Percentiles rank a stretch among this genome's conserved stretches.
phyloP scores from a whole-genome alignment of 2,888 invertebrate genomes.

The Brachynemurus nebulosus region DNA sequence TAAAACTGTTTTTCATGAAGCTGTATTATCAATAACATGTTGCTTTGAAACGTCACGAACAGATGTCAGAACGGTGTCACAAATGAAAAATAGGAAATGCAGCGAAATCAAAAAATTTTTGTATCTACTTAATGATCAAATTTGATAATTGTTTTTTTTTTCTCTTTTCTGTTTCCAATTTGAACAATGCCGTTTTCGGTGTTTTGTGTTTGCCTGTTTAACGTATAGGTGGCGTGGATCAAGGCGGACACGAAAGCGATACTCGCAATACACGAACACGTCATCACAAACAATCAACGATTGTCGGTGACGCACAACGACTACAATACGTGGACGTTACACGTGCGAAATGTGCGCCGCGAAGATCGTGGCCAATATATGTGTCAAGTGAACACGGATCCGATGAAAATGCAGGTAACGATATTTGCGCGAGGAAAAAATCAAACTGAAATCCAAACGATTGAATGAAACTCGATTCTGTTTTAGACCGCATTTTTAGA shows the following conservation, averaged over 20 bases:
- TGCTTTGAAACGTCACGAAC: no score
- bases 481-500: slow-evolving; percentile 69
- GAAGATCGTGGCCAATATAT: slow-evolving; percentile 84
- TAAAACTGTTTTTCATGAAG: no score
- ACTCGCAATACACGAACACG: slow-evolving; percentile 84
- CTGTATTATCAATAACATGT: no score
- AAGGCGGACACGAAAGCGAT: slow-evolving; percentile 89
- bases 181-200: no score
- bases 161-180: no score
- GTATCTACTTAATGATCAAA: no score
- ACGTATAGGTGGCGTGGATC: slow-evolving; percentile 78
- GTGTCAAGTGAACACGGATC: slow-evolving; percentile 92
- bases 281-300: slow-evolving; percentile 83
- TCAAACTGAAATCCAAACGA: no score
- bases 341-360: slow-evolving; percentile 68
- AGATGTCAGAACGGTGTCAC: no score
- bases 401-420: slow-evolving; percentile 85
- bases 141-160: no score
- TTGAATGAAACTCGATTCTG: no score
- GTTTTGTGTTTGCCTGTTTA: not conserved
- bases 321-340: slow-evolving; percentile 86
- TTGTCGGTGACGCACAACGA: slow-evolving; percentile 83
- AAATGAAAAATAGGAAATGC: no score
- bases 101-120: no score
- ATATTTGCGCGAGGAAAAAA: slow-evolving; percentile 6